Percentiles rank a stretch among this genome's conserved stretches.
phyloP scores from a whole-genome alignment of 2,113 vertebrate genomes.

The Dromiciops gliroides region DNA sequence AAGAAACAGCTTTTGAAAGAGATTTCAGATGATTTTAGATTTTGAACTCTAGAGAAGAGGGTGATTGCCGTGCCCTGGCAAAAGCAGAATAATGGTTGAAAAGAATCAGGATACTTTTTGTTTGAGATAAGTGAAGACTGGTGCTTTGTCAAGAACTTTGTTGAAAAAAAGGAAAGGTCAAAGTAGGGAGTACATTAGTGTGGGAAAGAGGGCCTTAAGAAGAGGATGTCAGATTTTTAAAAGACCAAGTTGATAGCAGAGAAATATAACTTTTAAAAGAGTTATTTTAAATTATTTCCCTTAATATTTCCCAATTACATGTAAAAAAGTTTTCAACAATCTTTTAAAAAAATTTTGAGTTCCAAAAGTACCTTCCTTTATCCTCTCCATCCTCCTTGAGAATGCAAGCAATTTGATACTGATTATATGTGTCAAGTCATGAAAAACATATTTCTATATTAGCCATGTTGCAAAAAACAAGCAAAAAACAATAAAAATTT shows the following conservation, averaged over 20 bases:
- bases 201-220: not conserved
- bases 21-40: not conserved
- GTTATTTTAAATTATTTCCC: not conserved
- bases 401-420: not conserved
- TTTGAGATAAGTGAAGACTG: conserved; percentile 44
- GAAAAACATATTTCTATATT: no score
- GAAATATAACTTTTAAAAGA: not conserved
- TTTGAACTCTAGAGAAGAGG: not conserved
- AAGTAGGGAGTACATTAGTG: conserved; percentile 29
- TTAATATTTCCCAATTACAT: not conserved
- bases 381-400: not conserved
- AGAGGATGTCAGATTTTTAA: not conserved
- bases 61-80: not conserved
- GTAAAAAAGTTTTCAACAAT: not conserved
- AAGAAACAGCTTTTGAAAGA: not conserved
- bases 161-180: conserved; percentile 10
- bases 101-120: conserved; percentile 23
- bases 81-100: not conserved
- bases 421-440: no score
- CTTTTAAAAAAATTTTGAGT: not conserved
- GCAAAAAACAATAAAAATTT: no score
- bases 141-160: conserved; percentile 27
- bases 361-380: not conserved
- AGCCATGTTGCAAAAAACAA: no score
- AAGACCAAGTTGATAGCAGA: not conserved